Evolutionary conservation across 2,113 vertebrate genomes (phyloP).

Genomic region (Pituophis catenifer): DNA sequence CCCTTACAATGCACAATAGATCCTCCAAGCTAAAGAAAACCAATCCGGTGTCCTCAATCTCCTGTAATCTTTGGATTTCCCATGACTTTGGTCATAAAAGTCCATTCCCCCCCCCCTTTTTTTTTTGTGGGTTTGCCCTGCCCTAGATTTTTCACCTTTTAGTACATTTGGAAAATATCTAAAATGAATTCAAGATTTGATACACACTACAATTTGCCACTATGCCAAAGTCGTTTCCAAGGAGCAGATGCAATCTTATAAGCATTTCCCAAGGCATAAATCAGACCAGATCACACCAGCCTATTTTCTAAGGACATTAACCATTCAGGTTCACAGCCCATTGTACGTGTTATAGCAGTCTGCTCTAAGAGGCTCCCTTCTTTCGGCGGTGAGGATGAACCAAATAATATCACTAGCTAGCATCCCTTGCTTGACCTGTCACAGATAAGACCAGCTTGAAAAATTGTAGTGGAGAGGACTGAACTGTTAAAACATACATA

Average conservation of each 20-base stretch:
- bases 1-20: neutral
- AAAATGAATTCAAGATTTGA: neutral
- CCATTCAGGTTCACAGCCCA: neutral
- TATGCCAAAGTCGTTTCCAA: neutral
- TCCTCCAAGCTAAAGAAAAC: neutral
- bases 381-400: neutral
- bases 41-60: neutral
- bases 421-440: neutral
- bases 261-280: neutral
- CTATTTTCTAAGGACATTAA: neutral
- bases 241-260: neutral
- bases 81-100: neutral
- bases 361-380: neutral
- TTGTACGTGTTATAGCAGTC: neutral
- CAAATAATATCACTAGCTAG: neutral
- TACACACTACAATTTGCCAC: neutral
- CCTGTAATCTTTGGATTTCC: neutral
- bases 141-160: neutral
- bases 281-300: neutral
- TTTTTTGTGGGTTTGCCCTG: neutral
- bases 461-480: neutral
- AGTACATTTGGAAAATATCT: neutral
- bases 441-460: conserved; percentile 10
- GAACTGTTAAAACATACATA: neutral
- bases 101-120: neutral